Evolutionary conservation across 2,797 vertebrate species (phyloP).

Genomic region (Phyllotis vaccarum): DNA sequence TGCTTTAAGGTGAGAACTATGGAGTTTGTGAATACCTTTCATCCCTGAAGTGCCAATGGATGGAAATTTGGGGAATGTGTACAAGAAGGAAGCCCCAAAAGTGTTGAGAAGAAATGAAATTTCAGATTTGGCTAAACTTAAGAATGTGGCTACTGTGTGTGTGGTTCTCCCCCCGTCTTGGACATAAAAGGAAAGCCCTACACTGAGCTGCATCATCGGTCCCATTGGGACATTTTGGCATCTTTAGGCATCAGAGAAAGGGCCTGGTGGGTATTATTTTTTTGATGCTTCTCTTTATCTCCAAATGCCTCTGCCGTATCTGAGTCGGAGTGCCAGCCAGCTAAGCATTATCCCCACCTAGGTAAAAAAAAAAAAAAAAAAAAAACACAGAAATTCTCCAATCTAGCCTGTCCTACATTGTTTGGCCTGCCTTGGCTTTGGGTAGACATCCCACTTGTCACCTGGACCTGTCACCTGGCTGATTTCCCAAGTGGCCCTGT

Average conservation of each 20-base stretch:
- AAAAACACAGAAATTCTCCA: not conserved
- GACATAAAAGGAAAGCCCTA: not conserved
- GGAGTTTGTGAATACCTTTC: not conserved
- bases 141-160: not conserved
- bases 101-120: not conserved
- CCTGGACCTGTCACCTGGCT: not conserved
- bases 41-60: not conserved
- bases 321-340: not conserved
- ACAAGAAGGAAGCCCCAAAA: not conserved
- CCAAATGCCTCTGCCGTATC: not conserved
- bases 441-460: no score
- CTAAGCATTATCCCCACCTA: not conserved
- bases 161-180: not conserved
- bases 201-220: not conserved
- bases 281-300: not conserved
- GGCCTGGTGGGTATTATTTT: not conserved
- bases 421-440: not conserved
- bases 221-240: not conserved
- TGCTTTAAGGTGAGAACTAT: not conserved
- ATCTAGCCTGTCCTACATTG: not conserved
- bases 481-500: not conserved
- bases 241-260: not conserved
- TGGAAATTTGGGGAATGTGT: slow-evolving; percentile 10
- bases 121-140: not conserved
- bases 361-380: no score